Percentiles rank a stretch among this genome's conserved stretches.
Conservation (phyloP, 2,797 vertebrate genomes). For the Peromyscus attwateri region DNA sequence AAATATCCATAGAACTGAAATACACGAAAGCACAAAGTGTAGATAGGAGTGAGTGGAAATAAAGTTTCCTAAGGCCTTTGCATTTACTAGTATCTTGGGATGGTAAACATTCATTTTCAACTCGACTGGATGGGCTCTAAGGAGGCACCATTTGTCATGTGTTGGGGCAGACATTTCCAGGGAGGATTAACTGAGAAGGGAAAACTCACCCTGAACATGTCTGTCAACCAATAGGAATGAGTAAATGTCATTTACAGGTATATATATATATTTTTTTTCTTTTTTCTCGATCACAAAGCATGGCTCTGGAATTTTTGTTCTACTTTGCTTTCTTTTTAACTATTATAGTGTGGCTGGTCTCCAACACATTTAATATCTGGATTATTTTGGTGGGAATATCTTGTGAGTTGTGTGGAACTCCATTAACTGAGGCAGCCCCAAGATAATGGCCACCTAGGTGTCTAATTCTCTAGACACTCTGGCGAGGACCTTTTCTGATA, state of each 20-base stretch:
- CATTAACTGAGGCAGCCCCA: neutral
- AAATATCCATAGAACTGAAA: neutral
- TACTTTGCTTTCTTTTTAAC: neutral
- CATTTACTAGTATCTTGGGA: neutral
- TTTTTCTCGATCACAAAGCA: neutral
- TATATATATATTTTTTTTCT: neutral
- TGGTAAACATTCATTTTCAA: neutral
- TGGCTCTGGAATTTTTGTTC: neutral
- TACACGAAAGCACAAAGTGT: neutral
- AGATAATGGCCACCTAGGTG: fast-evolving
- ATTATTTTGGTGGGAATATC: neutral
- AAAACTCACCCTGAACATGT: neutral
- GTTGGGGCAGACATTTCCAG: neutral
- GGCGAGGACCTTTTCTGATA: neutral
- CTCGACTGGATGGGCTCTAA: neutral
- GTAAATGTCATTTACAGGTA: neutral
- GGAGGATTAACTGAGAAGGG: neutral
- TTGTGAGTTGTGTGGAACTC: neutral
- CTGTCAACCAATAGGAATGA: neutral
- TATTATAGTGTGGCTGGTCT: neutral
- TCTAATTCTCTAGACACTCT: neutral
- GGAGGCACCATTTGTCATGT: neutral
- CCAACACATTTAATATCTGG: neutral
- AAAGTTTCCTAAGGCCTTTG: neutral
- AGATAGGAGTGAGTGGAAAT: neutral